Conservation (phyloP, 2,113 vertebrate genomes). For the Microcebus jonahi region DNA sequence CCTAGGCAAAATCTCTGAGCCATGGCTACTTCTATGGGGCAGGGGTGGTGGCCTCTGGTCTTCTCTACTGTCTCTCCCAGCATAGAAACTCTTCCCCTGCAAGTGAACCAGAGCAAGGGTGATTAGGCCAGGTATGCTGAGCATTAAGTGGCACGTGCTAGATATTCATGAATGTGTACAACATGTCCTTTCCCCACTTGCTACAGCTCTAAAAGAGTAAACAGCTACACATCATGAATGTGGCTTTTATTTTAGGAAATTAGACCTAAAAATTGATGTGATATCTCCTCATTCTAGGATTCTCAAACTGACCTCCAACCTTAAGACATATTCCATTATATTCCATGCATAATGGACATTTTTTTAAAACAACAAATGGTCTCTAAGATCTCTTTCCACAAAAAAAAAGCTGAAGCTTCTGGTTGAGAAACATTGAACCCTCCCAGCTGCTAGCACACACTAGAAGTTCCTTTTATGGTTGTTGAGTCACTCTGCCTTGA, state of each 20-base stretch:
- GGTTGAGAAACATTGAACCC: not conserved
- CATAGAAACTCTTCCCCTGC: not conserved
- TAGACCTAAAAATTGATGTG: not conserved
- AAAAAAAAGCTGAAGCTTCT: not conserved
- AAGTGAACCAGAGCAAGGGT: not conserved
- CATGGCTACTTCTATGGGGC: not conserved
- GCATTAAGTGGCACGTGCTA: not conserved
- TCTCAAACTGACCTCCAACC: not conserved
- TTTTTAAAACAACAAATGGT: not conserved
- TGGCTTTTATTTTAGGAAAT: not conserved
- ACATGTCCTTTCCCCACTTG: not conserved
- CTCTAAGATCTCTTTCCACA: not conserved
- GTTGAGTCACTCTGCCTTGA: rapidly evolving
- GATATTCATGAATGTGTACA: not conserved
- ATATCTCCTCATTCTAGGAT: not conserved
- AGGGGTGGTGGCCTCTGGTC: not conserved
- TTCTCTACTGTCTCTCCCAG: not conserved
- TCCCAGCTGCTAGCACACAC: rapidly evolving
- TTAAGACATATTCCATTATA: not conserved
- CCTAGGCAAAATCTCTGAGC: not conserved
- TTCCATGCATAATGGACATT: not conserved
- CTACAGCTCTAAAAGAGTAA: not conserved
- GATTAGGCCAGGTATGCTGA: not conserved
- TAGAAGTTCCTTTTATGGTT: not conserved
- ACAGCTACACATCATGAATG: too few relatives aligned